Conservation (phyloP, 2,113 vertebrate species). For the Cervus canadensis region DNA sequence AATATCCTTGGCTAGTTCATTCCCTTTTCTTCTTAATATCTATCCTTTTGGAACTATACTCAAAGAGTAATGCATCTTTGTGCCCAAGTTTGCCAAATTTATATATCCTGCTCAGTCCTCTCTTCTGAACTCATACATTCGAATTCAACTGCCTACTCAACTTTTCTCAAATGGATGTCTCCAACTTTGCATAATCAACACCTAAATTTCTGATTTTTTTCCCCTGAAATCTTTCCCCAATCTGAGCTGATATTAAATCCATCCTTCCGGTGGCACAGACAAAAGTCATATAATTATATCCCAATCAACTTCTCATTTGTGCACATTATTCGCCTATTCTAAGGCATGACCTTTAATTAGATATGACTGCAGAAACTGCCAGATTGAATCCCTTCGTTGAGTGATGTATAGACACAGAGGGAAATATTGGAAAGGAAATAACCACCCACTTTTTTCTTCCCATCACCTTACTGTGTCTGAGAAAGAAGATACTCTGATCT, state of each 20-base stretch:
- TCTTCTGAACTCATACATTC: neutral
- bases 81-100: neutral
- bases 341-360: conserved; percentile 44
- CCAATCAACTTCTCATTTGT: neutral
- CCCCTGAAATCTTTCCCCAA: neutral
- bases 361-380: neutral
- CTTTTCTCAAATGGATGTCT: neutral
- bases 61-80: neutral
- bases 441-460: neutral
- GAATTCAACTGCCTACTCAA: neutral
- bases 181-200: neutral
- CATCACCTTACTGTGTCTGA: neutral
- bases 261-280: neutral
- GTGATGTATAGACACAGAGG: neutral
- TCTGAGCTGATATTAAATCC: neutral
- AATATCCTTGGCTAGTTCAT: neutral
- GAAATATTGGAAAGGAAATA: neutral
- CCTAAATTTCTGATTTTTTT: neutral
- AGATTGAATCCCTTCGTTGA: neutral
- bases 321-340: neutral
- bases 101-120: neutral
- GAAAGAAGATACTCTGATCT: neutral
- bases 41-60: neutral
- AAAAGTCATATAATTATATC: neutral
- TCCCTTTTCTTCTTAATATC: neutral